Evolutionary conservation across 2,797 vertebrate species (phyloP), one percentile per base, ranked within the genome.

Genomic region (Anableps anableps): DNA sequence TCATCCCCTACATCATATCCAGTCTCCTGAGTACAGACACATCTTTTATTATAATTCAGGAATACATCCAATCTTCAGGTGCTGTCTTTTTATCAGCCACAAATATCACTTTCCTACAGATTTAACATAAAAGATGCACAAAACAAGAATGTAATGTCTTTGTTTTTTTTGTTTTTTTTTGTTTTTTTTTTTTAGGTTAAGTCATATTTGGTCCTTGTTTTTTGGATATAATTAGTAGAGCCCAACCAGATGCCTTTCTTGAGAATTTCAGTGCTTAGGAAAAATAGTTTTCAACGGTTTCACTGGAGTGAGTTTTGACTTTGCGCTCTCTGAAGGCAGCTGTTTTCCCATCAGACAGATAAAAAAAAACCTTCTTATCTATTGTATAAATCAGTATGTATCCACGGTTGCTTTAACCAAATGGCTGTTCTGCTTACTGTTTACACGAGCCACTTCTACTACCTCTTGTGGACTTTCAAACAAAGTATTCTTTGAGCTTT

Each of bases 401-500:
- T 86, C 76, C 77, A 82, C 64, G 41, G 41, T 76, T 72, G 50
- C 72, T 83, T 74, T 87, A 87, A 85, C 79, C 75, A 74, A 89
- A 86, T 60, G 73, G 72, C 79, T 26, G 38, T 76, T 81, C 68
- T 64, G 85, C 84, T 83, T 68, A 51, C 68, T 90, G 86, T 94
- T 94, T 92, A 93, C 89, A 87, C 47, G 71, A 86, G 76, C 86
- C 75, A 87, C 86, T 68, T 79, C 75, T 90, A 76, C 92, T 94
- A 94, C 92, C 92, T 95, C 93, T 82, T 84, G 79, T 91, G 81
- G 77, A 90, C 79, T 89, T 89, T 84, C 41, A 60, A 72, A 86
- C 83, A 81, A 81, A 62, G 83, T 16, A 6, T 73, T 76, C 77
- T 84, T 14, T 76, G 76, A 78, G 85, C 79, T 86, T 85, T 77